Conservation (phyloP, 1,140 invertebrate species). For the Eurosta solidaginis region DNA sequence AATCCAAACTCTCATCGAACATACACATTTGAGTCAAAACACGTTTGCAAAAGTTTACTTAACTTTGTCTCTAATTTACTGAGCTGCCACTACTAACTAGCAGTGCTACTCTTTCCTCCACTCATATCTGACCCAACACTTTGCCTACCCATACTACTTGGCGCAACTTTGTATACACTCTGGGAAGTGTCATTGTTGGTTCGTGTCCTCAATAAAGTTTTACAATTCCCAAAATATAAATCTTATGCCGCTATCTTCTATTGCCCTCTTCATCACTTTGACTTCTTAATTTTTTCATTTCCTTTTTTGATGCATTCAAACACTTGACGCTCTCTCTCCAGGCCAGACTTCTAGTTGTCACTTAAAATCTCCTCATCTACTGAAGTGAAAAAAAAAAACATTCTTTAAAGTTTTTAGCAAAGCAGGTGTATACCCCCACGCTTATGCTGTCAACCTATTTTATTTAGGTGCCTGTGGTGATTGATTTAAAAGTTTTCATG, state of each 20-base stretch:
- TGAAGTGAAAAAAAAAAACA: background rate
- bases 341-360: background rate
- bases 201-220: background rate
- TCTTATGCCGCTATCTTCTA: background rate
- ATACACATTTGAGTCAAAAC: constrained; percentile 26
- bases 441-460: background rate
- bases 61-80: constrained; percentile 27
- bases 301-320: background rate
- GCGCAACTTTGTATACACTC: background rate
- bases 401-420: background rate
- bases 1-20: background rate
- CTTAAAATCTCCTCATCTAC: too few species aligned
- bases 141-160: background rate
- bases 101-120: background rate
- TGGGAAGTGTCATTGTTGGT: background rate
- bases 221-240: constrained; percentile 16
- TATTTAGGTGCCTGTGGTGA: constrained; percentile 5
- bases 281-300: background rate
- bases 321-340: constrained; percentile 17
- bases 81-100: constrained; percentile 18
- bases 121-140: background rate
- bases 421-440: background rate
- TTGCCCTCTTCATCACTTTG: background rate
- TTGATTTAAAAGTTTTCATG: constrained; percentile 23
- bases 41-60: constrained; percentile 27